Evolutionary conservation across 2,888 invertebrate genomes (phyloP).

Genomic region (Limnephilus auricula): DNA sequence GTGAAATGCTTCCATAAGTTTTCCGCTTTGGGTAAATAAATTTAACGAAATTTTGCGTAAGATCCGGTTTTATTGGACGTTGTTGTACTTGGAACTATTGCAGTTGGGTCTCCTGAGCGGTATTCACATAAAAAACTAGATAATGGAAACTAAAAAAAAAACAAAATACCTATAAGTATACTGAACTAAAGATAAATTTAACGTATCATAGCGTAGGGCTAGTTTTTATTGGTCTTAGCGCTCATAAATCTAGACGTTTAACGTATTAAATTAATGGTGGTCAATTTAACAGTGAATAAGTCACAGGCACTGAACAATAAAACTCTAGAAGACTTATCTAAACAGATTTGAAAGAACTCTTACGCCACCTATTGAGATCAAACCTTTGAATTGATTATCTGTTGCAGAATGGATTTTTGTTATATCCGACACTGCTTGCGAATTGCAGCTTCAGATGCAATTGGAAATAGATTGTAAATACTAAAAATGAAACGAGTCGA

Average conservation of each 20-base stretch:
- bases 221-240: neutral
- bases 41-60: neutral
- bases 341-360: neutral
- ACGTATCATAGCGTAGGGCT: neutral
- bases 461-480: too few relatives aligned
- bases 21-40: neutral
- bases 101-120: too few relatives aligned
- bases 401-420: too few relatives aligned
- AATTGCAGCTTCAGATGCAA: too few relatives aligned
- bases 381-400: neutral
- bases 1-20: neutral
- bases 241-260: neutral
- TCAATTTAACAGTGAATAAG: neutral
- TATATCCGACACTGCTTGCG: too few relatives aligned
- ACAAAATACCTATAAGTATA: too few relatives aligned
- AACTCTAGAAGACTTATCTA: neutral
- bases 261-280: neutral
- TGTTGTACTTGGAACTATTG: too few relatives aligned
- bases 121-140: too few relatives aligned
- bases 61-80: neutral
- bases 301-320: neutral
- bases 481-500: too few relatives aligned
- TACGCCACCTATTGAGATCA: neutral
- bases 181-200: neutral
- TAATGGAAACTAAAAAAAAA: too few relatives aligned